Evolutionary conservation across 2,888 invertebrate genomes (phyloP).

Genomic region (Cantharis rufa): DNA sequence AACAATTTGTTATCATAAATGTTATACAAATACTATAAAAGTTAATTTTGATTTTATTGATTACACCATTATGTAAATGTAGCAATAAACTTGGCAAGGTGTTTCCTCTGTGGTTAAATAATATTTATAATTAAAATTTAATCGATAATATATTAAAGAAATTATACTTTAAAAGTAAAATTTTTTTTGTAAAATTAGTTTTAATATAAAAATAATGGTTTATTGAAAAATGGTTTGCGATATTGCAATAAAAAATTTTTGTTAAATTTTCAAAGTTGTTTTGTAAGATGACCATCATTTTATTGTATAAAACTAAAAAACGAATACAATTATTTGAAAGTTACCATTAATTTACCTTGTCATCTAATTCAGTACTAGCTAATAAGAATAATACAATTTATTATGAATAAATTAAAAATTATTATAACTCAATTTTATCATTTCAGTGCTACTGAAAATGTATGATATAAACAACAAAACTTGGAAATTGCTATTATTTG

Average conservation of each 20-base stretch:
- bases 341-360: too few species aligned
- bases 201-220: background rate
- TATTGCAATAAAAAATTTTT: background rate
- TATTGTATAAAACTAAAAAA: background rate
- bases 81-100: background rate
- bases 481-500: too few species aligned
- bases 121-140: background rate
- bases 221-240: background rate
- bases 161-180: background rate
- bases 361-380: too few species aligned
- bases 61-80: background rate
- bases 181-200: background rate
- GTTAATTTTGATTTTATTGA: background rate
- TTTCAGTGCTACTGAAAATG: too few species aligned
- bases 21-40: background rate
- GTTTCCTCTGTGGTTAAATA: background rate
- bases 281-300: background rate
- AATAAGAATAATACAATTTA: too few species aligned
- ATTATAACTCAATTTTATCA: too few species aligned
- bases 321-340: too few species aligned
- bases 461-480: too few species aligned
- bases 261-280: background rate
- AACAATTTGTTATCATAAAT: background rate
- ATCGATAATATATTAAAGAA: background rate
- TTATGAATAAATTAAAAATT: too few species aligned